Evolutionary conservation across 2,797 vertebrate genomes (phyloP), one percentile per base, ranked within the genome.

Genomic region (Tympanoctomys barrerae): DNA sequence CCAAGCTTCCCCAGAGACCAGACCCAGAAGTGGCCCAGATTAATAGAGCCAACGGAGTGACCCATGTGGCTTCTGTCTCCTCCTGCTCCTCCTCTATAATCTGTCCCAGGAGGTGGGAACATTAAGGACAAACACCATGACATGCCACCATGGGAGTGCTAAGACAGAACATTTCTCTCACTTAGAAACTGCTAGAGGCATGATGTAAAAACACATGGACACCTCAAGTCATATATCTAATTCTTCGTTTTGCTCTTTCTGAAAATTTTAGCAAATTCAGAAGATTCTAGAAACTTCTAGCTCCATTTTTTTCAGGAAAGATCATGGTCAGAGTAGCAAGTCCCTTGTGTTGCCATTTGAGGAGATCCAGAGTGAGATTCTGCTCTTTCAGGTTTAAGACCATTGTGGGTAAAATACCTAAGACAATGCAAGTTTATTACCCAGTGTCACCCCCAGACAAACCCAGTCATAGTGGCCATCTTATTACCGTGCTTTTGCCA

Each of bases 401-500:
- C 14, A 19, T 46, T 3, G 0, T 0, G 1, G 31, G 5, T 24
- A 68, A 87, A 92, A 39, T 2, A 31, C 2, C 0, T 28, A 31
- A 36, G 13, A 24, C 79, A 86, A 11, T 59, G 31, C 2, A 5
- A 10, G 36, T 39, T 24, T 36, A 16, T 13, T 12, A 8, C 54
- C 39, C 0, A 54, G 49, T 0, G 49, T 49, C 9, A 2, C 36
- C 21, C 57, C 42, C 19, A 21, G n/a, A 18, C 26, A 19, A 33
- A 42, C 73, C 82, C 61, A 4, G 0, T 33, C 0, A 0, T 0
- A 1, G 84, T 46, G 0, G 1, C 91, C 86, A 3, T 8, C 39
- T 42, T 0, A 5, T 96, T 95, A 97, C 97, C 80, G 92, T 90
- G 73, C 91, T 98, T 77, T 98, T 97, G 54, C 96, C 97, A 0